These are phyloP conservation scores for Calameuta idolon DNA, from an alignment of 2,888 invertebrate species.

Conservation along the genomic window DNA sequence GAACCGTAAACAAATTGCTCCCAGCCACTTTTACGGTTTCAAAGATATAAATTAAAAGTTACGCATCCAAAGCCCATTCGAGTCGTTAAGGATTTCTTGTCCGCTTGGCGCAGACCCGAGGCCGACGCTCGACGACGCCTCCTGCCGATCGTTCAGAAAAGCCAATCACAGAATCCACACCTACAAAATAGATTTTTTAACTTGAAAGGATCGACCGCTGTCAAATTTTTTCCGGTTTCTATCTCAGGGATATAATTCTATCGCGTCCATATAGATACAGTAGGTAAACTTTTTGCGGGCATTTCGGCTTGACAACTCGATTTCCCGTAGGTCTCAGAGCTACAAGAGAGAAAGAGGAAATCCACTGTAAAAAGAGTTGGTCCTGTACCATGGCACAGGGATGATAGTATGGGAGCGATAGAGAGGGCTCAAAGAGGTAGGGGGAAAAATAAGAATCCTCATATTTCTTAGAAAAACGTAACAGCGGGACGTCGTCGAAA, in stretches of 20 bases:
- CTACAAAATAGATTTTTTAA: neutral
- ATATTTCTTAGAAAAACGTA: neutral
- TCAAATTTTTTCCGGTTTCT: neutral
- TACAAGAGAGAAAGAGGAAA: neutral
- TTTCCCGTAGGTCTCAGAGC: neutral
- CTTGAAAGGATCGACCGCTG: neutral
- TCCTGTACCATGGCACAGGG: neutral
- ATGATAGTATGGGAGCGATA: neutral
- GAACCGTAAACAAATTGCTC: conserved; percentile 38
- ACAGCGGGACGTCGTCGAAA: neutral
- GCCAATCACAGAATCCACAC: neutral
- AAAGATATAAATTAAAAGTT: conserved; percentile 25
- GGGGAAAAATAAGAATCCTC: neutral
- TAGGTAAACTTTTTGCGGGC: neutral
- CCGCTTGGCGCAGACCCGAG: neutral
- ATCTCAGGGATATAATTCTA: neutral
- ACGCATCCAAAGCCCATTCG: neutral
- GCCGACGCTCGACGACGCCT: neutral
- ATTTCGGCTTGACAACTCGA: neutral
- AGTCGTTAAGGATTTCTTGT: neutral
- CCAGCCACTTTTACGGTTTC: conserved; percentile 34
- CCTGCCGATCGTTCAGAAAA: neutral
- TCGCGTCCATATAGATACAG: neutral
- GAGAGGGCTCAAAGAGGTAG: neutral
- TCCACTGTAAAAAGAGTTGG: neutral